phyloP scores from a whole-genome alignment of 2,113 vertebrate species.

The Stegastes partitus region DNA sequence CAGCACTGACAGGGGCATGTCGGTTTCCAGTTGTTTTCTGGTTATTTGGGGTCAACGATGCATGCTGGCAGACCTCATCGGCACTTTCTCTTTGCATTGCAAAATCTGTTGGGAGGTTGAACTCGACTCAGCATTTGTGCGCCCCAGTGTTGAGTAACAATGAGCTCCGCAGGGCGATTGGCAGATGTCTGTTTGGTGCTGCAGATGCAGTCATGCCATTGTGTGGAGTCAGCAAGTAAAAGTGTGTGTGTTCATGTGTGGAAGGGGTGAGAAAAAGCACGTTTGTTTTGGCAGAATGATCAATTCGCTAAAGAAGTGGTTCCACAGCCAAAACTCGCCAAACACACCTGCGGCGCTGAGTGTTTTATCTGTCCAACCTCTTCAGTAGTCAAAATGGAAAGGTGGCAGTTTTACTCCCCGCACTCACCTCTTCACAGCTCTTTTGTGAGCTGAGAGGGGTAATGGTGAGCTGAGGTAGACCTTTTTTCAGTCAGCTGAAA shows the following conservation, averaged over 20 bases:
- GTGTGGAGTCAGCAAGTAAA: conserved; percentile 61
- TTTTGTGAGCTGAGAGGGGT: conserved; percentile 29
- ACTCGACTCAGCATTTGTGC: conserved; percentile 44
- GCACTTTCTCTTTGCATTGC: conserved; percentile 63
- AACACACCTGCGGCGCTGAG: conserved; percentile 54
- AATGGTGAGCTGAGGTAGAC: conserved; percentile 10
- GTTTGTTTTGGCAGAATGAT: conserved; percentile 68
- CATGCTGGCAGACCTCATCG: conserved; percentile 56
- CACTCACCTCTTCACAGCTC: conserved; percentile 23
- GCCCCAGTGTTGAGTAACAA: conserved; percentile 59
- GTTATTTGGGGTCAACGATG: conserved; percentile 56
- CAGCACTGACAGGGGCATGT: conserved; percentile 6
- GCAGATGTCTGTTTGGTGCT: conserved; percentile 62
- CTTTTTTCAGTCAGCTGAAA: conserved; percentile 16
- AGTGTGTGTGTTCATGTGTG: conserved; percentile 51
- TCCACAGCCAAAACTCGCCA: conserved; percentile 65
- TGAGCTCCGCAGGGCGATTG: conserved; percentile 64
- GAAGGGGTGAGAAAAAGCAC: conserved; percentile 55
- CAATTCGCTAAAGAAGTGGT: conserved; percentile 61
- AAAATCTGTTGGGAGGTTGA: conserved; percentile 51
- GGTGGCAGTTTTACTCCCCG: conserved; percentile 35
- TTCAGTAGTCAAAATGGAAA: conserved; percentile 36
- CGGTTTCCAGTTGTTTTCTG: conserved; percentile 55
- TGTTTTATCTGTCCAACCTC: conserved; percentile 53
- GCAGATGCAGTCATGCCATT: conserved; percentile 65